These are phyloP conservation scores for Druceiella hillmani DNA, from an alignment of 2,888 invertebrate species.

Conservation along the genomic window DNA sequence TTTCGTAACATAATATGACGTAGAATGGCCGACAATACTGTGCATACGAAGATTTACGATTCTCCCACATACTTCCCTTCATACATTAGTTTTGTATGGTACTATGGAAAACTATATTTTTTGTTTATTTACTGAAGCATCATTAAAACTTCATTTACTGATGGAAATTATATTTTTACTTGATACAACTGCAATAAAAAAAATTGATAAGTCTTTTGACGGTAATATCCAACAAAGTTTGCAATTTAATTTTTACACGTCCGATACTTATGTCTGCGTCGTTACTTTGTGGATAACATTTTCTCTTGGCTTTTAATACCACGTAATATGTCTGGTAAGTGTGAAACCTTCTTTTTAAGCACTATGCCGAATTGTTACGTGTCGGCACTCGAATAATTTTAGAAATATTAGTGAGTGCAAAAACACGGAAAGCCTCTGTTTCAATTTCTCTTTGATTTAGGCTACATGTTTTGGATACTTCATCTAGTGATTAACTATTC, in stretches of 20 bases:
- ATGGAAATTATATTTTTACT: slow-evolving; percentile 12
- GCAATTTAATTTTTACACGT: slow-evolving; percentile 15
- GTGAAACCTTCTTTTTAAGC: too few relatives aligned
- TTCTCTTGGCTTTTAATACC: not conserved
- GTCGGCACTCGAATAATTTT: too few relatives aligned
- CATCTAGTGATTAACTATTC: too few relatives aligned
- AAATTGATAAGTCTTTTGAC: slow-evolving; percentile 13
- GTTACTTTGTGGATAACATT: slow-evolving; percentile 10
- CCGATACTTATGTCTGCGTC: slow-evolving; percentile 11
- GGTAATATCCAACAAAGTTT: slow-evolving; percentile 17
- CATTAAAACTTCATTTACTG: slow-evolving; percentile 17
- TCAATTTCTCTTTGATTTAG: too few relatives aligned
- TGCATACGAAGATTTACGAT: slow-evolving; percentile 13
- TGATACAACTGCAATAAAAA: slow-evolving; percentile 7
- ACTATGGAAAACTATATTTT: slow-evolving; percentile 10
- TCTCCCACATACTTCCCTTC: slow-evolving; percentile 14
- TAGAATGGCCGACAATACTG: slow-evolving; percentile 11
- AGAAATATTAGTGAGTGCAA: too few relatives aligned
- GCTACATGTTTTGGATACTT: too few relatives aligned
- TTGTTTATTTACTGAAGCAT: slow-evolving; percentile 14
- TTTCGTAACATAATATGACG: slow-evolving; percentile 10
- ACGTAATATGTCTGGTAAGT: too few relatives aligned
- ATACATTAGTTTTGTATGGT: slow-evolving; percentile 8
- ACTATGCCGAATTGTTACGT: too few relatives aligned
- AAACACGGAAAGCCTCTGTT: too few relatives aligned